These are phyloP conservation scores for Pangasianodon gigas DNA, from an alignment of 2,113 vertebrate genomes.

Conservation along the genomic window DNA sequence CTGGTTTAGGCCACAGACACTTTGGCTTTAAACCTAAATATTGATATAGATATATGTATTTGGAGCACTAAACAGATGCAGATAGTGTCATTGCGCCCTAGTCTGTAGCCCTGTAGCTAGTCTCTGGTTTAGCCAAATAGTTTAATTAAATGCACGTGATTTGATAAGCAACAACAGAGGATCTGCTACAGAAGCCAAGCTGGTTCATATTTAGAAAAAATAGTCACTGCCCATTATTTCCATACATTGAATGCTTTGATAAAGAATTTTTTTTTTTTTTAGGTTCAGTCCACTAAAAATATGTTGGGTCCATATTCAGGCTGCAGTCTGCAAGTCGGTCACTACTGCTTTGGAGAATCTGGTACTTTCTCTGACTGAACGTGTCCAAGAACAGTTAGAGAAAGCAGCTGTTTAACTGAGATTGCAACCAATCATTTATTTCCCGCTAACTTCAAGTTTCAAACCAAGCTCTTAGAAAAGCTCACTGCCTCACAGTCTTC, in stretches of 20 bases:
- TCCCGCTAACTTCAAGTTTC: neutral
- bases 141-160: no score
- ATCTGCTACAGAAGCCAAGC: neutral
- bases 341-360: neutral
- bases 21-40: no score
- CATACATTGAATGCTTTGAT: no score
- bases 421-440: neutral
- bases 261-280: no score
- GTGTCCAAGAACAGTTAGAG: neutral
- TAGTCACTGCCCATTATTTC: neutral
- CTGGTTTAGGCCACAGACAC: no score
- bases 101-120: no score
- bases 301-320: neutral
- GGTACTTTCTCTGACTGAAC: no score
- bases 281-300: neutral
- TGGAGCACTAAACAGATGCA: no score
- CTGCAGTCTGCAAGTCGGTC: neutral
- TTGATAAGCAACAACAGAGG: neutral
- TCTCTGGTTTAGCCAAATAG: no score
- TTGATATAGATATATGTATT: no score
- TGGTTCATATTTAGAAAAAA: neutral
- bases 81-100: no score
- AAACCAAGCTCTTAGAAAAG: neutral
- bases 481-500: neutral
- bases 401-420: neutral